Base-by-base conservation (phyloP, 2,888 invertebrate genomes). In the Lasioglossum lativentre region DNA sequence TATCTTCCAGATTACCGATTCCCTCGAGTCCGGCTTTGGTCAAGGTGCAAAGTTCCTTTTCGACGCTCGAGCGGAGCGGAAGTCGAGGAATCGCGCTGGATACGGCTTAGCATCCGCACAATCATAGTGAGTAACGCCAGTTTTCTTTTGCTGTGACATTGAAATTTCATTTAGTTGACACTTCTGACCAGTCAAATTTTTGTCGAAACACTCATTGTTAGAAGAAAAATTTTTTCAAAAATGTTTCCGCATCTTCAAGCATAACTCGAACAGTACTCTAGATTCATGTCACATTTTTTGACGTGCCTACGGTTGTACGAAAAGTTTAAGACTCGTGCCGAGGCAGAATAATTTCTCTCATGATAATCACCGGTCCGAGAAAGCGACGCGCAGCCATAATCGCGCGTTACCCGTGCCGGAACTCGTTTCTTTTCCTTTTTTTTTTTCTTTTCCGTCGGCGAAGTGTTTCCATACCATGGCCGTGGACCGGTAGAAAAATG, bases 1-100 rank as follows among this genome's bases (percentile, higher is more conserved):
- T 83, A 86, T 86, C 86, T 75, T 63, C 56, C 79, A 59, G 86
- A 81, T 82, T 79, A 71, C 75, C 82, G 81, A 86, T 80, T 87
- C 81, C 78, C 80, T 71, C 80, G 71, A 56, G 59, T 38, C 27
- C 30, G 14, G 52, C 56, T 30, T 63, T 63, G 34, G 23, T 4
- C 42, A 23, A 85, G 78, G 82, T 80, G 88, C 78, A 78, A 88
- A 85, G 85, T 87, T 78, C 38, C 19, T 30, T 30, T 75, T 52
- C 68, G 30, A 80, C 84, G n/a, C 63, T 68, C 86, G 30, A 63
- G 45, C 63, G 42, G 47, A 47, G 47, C 77, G 27, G 81, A 87
- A 81, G 80, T 52, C 72, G 27, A 8, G 2, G 45, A 14, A 52
- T 68, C 47, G 2, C 4, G 27, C 40, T 16, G 27, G 12, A 10